Evolutionary conservation across 2,797 vertebrate species (phyloP).

Genomic region (Sebastiscus tertius): DNA sequence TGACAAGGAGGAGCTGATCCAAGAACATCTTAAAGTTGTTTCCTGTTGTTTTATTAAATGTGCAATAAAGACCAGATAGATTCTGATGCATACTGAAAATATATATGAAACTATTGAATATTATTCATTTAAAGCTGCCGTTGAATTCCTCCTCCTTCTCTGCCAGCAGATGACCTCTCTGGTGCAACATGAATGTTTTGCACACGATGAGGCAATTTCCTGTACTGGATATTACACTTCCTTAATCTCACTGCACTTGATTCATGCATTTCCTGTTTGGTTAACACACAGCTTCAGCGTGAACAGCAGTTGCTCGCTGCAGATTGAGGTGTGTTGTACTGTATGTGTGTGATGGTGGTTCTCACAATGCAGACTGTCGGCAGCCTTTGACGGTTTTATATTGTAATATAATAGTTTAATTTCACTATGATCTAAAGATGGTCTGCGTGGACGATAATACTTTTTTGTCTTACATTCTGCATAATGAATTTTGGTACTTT

Average conservation of each 20-base stretch:
- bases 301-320: background rate
- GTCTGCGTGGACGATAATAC: background rate
- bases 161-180: background rate
- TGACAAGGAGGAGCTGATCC: background rate
- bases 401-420: background rate
- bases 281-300: background rate
- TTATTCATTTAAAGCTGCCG: background rate
- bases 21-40: background rate
- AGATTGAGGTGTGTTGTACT: background rate
- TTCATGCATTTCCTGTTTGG: constrained; percentile 37
- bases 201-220: constrained; percentile 57
- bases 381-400: background rate
- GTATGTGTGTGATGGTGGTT: background rate
- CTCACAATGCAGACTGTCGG: background rate
- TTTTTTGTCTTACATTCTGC: background rate
- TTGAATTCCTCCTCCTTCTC: background rate
- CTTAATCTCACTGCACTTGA: constrained; percentile 23
- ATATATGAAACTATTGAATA: background rate
- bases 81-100: background rate
- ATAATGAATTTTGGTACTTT: background rate
- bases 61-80: background rate
- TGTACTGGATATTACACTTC: constrained; percentile 48
- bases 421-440: background rate
- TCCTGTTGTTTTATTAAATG: background rate
- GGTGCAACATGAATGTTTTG: background rate